Evolutionary conservation across 2,113 vertebrate genomes (phyloP).

Genomic region (Panthera tigris): DNA sequence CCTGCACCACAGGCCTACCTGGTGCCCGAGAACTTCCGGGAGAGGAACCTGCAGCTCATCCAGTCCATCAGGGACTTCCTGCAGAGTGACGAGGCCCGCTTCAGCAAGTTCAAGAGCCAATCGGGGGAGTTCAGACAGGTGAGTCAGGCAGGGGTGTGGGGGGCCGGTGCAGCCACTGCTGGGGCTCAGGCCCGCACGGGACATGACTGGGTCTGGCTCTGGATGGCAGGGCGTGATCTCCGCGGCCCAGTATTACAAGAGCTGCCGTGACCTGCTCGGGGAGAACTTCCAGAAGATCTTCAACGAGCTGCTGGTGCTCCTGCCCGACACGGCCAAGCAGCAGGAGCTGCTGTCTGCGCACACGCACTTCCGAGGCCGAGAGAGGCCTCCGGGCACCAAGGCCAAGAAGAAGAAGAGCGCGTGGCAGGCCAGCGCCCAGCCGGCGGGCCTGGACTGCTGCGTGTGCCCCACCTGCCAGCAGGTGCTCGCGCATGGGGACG

Average conservation of each 20-base stretch:
- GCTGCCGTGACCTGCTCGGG: conserved; percentile 91
- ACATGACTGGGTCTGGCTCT: background rate
- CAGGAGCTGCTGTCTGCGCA: conserved; percentile 97
- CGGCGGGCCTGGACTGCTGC: conserved; percentile 90
- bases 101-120: conserved; percentile 95
- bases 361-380: conserved; percentile 86
- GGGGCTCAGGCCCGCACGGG: background rate
- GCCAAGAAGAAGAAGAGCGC: conserved; percentile 91
- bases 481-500: conserved; percentile 92
- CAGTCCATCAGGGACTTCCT: conserved; percentile 94
- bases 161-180: background rate
- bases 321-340: conserved; percentile 95
- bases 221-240: conserved; percentile 91
- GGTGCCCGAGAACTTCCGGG: conserved; percentile 94
- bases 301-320: conserved; percentile 93
- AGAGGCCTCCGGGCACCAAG: conserved; percentile 85
- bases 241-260: conserved; percentile 93
- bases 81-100: conserved; percentile 92
- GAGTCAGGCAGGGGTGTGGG: background rate
- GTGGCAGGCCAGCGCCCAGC: conserved; percentile 86
- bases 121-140: conserved; percentile 99
- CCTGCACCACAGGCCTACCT: conserved; percentile 85
- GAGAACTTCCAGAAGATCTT: conserved; percentile 95
- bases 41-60: conserved; percentile 95
- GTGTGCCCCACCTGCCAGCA: conserved; percentile 95